phyloP scores from a whole-genome alignment of 2,113 vertebrate genomes.

The Boleophthalmus pectinirostris region DNA sequence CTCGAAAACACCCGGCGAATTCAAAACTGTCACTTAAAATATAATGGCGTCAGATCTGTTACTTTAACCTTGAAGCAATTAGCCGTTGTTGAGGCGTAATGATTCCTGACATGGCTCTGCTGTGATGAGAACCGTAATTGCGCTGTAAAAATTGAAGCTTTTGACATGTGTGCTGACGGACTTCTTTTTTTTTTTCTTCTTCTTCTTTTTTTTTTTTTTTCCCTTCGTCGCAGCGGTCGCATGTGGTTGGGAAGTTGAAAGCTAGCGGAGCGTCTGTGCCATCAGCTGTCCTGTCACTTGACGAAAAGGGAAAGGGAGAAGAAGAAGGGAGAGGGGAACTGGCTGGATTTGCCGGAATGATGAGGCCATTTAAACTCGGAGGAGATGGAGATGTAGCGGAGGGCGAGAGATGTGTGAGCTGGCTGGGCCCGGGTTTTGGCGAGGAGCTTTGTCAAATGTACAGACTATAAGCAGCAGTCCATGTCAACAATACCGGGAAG shows the following conservation, averaged over 20 bases:
- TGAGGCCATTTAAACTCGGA: conserved; percentile 79
- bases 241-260: conserved; percentile 79
- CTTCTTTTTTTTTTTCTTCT: conserved; percentile 50
- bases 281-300: conserved; percentile 80
- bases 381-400: conserved; percentile 56
- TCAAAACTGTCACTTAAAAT: conserved; percentile 82
- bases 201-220: neutral
- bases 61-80: conserved; percentile 86
- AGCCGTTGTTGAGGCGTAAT: conserved; percentile 81
- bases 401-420: conserved; percentile 59
- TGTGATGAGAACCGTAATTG: conserved; percentile 84
- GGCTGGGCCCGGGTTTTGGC: conserved; percentile 36
- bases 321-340: conserved; percentile 47
- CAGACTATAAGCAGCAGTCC: conserved; percentile 45
- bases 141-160: conserved; percentile 80
- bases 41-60: conserved; percentile 82
- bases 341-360: conserved; percentile 80
- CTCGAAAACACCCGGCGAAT: conserved; percentile 67
- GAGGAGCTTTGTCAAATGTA: conserved; percentile 48
- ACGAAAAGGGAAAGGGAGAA: conserved; percentile 55
- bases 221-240: conserved; percentile 65
- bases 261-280: conserved; percentile 78
- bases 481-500: conserved; percentile 49
- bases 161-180: conserved; percentile 82
- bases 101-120: conserved; percentile 79